phyloP scores from a whole-genome alignment of 2,113 vertebrate species.

The Sphaerodactylus townsendi region DNA sequence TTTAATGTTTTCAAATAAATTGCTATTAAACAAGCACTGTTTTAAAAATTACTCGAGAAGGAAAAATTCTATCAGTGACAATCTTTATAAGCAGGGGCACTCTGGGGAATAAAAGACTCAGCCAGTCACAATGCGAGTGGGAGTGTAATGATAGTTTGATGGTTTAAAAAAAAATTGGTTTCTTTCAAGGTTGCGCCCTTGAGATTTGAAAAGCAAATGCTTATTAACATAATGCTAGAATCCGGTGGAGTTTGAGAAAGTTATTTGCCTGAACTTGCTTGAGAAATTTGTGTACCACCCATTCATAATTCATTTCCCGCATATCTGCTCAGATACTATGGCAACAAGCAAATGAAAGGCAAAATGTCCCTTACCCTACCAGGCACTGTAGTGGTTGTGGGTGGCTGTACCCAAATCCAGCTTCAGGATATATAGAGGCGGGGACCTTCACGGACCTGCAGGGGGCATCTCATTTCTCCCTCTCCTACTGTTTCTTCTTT shows the following conservation, averaged over 20 bases:
- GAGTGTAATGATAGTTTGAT: slow-evolving; percentile 12
- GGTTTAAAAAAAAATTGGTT: not conserved
- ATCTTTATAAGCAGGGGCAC: slow-evolving; percentile 6
- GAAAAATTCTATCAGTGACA: not conserved
- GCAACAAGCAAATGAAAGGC: not conserved
- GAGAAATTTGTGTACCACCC: not conserved
- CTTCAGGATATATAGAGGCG: not conserved
- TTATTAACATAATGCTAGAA: not conserved
- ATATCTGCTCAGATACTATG: not conserved
- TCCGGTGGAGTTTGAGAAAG: not conserved
- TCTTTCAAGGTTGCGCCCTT: slow-evolving; percentile 24
- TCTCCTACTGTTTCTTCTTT: no score
- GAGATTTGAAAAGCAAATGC: slow-evolving; percentile 21
- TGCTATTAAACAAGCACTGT: slow-evolving; percentile 12
- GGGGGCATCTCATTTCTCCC: no score
- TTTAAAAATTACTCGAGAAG: slow-evolving; percentile 25
- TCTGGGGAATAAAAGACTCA: not conserved
- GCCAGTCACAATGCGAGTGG: not conserved
- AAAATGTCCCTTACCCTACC: not conserved
- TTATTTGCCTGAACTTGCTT: not conserved
- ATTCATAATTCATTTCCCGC: slow-evolving; percentile 19
- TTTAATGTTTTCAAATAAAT: slow-evolving; percentile 21
- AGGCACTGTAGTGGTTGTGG: not conserved
- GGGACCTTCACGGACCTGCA: no score
- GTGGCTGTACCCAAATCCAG: not conserved